Percentiles rank a stretch among this genome's conserved stretches.
These are phyloP conservation scores for Apeltes quadracus DNA, from an alignment of 2,113 vertebrate species.

Conservation along the genomic window DNA sequence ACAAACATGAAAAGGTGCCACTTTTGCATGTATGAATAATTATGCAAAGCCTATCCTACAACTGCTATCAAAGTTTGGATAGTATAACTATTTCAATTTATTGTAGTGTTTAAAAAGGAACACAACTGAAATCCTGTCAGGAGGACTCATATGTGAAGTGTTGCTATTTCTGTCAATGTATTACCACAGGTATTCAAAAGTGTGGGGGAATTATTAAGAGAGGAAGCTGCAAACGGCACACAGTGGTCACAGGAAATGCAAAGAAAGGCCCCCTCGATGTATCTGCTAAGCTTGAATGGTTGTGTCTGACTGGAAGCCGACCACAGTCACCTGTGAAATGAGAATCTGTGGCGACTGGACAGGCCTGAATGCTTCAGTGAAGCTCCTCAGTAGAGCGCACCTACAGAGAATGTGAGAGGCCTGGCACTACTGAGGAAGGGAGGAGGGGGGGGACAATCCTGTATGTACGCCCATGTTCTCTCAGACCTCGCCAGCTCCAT, in stretches of 20 bases:
- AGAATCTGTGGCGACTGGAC: slow-evolving; percentile 77
- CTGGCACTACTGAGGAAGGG: slow-evolving; percentile 63
- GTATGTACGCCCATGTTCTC: slow-evolving; percentile 65
- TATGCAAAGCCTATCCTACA: slow-evolving; percentile 25
- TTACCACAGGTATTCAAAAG: slow-evolving; percentile 35
- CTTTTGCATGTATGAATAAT: slow-evolving; percentile 25
- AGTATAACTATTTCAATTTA: slow-evolving; percentile 11
- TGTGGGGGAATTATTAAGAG: slow-evolving; percentile 39
- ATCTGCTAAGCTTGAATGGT: slow-evolving; percentile 71
- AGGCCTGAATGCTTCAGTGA: slow-evolving; percentile 73
- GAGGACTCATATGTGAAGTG: slow-evolving; percentile 24
- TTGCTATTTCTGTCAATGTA: neutral
- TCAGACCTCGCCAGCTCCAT: slow-evolving; percentile 60
- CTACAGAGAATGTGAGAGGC: slow-evolving; percentile 71
- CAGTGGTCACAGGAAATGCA: slow-evolving; percentile 65
- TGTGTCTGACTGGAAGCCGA: slow-evolving; percentile 71
- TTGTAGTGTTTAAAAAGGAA: slow-evolving; percentile 6
- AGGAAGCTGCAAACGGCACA: slow-evolving; percentile 49
- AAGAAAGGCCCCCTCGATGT: slow-evolving; percentile 72
- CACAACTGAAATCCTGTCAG: slow-evolving; percentile 23
- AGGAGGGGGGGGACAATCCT: slow-evolving; percentile 70
- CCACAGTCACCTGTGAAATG: slow-evolving; percentile 83
- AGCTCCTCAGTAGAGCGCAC: slow-evolving; percentile 70
- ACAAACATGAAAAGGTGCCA: neutral
- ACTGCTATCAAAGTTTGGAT: slow-evolving; percentile 3